A percentile compares a stretch with the other conserved stretches of the same genome.
Conservation (phyloP, 2,888 invertebrate genomes). For the Orthonychiurus folsomi region DNA sequence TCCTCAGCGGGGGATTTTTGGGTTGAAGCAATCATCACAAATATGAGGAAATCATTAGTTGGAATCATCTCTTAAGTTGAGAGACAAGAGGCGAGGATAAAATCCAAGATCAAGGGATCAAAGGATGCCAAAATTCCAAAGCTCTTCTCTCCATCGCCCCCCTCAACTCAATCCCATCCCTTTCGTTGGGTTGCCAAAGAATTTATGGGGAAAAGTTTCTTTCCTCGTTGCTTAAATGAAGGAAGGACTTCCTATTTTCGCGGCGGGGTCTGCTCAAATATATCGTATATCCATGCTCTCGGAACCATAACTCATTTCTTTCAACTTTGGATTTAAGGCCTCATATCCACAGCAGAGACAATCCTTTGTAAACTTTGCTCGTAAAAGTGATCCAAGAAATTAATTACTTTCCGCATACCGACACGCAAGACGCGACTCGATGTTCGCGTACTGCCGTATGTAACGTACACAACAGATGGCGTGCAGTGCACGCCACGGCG, state of each 20-base stretch:
- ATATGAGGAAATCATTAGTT: neutral
- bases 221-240: neutral
- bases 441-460: too few relatives aligned
- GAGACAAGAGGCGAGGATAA: neutral
- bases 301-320: neutral
- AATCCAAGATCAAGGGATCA: constrained; percentile 1
- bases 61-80: neutral
- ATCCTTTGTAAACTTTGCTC: neutral
- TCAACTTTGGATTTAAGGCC: neutral
- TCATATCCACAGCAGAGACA: neutral
- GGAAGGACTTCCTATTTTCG: too few relatives aligned
- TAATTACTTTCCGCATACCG: neutral
- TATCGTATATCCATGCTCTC: neutral
- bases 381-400: neutral
- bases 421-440: too few relatives aligned
- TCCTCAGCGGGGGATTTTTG: too few relatives aligned
- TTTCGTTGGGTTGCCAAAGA: too few relatives aligned
- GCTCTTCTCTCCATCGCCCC: neutral
- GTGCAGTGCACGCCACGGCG: too few relatives aligned
- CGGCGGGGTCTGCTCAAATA: too few relatives aligned
- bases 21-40: neutral
- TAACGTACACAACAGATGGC: too few relatives aligned
- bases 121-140: neutral
- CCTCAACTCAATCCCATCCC: too few relatives aligned
- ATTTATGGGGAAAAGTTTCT: neutral